phyloP scores from a whole-genome alignment of 2,113 vertebrate species.

The Puffinus mauretanicus region DNA sequence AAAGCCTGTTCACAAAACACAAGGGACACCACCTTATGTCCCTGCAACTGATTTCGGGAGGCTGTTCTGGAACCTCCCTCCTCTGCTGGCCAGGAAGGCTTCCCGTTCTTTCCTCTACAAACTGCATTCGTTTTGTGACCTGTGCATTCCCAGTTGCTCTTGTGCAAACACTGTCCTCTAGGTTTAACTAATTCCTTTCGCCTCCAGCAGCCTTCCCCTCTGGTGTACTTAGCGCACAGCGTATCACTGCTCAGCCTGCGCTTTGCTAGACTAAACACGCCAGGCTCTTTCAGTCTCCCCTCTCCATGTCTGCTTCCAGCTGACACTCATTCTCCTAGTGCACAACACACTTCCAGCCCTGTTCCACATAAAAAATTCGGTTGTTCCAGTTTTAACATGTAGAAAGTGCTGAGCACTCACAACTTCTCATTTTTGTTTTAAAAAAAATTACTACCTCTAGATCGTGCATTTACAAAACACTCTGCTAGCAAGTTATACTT shows the following conservation, averaged over 20 bases:
- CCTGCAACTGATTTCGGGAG: not conserved
- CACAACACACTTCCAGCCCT: not conserved
- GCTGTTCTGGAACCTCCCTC: not conserved
- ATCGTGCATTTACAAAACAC: not conserved
- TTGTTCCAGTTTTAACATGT: not conserved
- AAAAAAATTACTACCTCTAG: not conserved
- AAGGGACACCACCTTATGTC: not conserved
- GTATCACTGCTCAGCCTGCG: not conserved
- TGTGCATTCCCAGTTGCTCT: not conserved
- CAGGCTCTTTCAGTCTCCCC: not conserved
- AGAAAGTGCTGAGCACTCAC: not conserved
- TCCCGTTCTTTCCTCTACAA: not conserved
- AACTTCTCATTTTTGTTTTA: not conserved
- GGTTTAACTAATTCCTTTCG: not conserved
- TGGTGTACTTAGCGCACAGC: not conserved
- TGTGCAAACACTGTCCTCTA: not conserved
- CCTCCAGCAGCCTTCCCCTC: not conserved
- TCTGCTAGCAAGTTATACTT: not conserved
- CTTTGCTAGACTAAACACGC: slow-evolving; percentile 17
- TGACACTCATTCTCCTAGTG: not conserved
- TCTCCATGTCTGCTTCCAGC: not conserved
- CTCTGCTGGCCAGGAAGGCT: not conserved
- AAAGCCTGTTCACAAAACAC: not conserved
- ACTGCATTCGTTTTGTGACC: not conserved
- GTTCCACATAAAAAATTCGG: not conserved